These are phyloP conservation scores for Apoda limacodes DNA, from an alignment of 2,888 invertebrate genomes.

Conservation along the genomic window DNA sequence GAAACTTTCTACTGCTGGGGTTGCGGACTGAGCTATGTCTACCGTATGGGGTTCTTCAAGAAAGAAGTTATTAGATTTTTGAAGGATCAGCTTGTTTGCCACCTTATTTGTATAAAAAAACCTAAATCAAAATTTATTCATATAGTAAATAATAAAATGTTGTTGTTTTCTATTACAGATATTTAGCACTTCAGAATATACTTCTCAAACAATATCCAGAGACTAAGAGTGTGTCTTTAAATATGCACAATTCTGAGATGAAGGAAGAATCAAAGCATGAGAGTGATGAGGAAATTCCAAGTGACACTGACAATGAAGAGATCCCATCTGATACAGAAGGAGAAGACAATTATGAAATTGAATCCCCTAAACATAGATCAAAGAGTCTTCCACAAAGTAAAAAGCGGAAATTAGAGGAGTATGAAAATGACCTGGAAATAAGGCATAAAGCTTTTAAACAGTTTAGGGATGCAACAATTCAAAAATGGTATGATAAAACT, in stretches of 20 bases:
- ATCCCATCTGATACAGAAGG: slow-evolving; percentile 72
- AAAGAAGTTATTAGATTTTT: too few relatives aligned
- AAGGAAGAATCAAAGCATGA: slow-evolving; percentile 35
- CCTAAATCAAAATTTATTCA: too few relatives aligned
- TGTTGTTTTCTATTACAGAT: slow-evolving; percentile 37
- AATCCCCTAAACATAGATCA: slow-evolving; percentile 21
- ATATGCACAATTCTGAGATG: slow-evolving; percentile 23
- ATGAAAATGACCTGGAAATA: slow-evolving; percentile 65
- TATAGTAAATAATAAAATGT: background rate
- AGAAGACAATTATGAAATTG: slow-evolving; percentile 36
- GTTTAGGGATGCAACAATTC: slow-evolving; percentile 84
- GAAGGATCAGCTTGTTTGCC: too few relatives aligned
- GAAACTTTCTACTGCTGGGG: too few relatives aligned
- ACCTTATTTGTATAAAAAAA: too few relatives aligned
- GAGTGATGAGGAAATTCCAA: slow-evolving; percentile 53
- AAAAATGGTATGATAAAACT: slow-evolving; percentile 97
- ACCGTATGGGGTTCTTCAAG: too few relatives aligned
- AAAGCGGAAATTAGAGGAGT: slow-evolving; percentile 70
- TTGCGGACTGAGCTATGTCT: too few relatives aligned
- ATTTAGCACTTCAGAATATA: slow-evolving; percentile 46
- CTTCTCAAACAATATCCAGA: slow-evolving; percentile 76
- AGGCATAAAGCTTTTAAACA: slow-evolving; percentile 72
- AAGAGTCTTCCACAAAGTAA: slow-evolving; percentile 28
- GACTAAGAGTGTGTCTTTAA: slow-evolving; percentile 66
- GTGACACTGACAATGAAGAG: slow-evolving; percentile 73